Evolutionary conservation across 2,888 invertebrate genomes (phyloP).

Genomic region (Meloe dianella): DNA sequence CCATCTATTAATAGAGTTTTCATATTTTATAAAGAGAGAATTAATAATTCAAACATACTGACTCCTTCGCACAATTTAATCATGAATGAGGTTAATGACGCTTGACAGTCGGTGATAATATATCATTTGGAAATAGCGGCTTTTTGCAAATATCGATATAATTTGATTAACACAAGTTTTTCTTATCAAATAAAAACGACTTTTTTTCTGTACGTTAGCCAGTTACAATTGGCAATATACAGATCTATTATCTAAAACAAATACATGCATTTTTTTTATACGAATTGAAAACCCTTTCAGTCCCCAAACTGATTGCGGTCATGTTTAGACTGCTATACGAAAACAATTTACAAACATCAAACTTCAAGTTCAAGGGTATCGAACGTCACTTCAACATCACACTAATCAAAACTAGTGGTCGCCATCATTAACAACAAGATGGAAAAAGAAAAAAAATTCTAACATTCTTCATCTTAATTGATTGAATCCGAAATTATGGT

Average conservation of each 20-base stretch:
- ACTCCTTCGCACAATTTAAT: constrained; percentile 1
- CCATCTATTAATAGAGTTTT: background rate
- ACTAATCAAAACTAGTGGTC: constrained; percentile 5
- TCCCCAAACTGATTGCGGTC: background rate
- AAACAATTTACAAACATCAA: background rate
- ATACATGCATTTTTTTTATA: too few relatives aligned
- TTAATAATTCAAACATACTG: background rate
- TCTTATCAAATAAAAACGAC: background rate
- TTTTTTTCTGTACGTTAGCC: background rate
- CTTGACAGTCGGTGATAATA: constrained; percentile 15
- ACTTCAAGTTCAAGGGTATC: background rate
- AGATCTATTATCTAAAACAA: too few relatives aligned
- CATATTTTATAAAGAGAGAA: background rate
- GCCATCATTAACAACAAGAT: constrained; percentile 6
- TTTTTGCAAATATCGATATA: constrained; percentile 9
- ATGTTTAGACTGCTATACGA: background rate
- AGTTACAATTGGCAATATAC: too few relatives aligned
- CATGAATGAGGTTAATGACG: constrained; percentile 15
- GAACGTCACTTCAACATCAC: background rate
- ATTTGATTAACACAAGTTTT: background rate
- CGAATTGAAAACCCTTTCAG: background rate
- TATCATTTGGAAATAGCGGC: constrained; percentile 10
- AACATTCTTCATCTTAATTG: background rate
- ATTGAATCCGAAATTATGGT: constrained; percentile 14
- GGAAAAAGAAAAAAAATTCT: background rate